A percentile compares a stretch with the other conserved stretches of the same genome.
phyloP scores from a whole-genome alignment of 2,888 invertebrate genomes.

The Cartodere bifasciata region DNA sequence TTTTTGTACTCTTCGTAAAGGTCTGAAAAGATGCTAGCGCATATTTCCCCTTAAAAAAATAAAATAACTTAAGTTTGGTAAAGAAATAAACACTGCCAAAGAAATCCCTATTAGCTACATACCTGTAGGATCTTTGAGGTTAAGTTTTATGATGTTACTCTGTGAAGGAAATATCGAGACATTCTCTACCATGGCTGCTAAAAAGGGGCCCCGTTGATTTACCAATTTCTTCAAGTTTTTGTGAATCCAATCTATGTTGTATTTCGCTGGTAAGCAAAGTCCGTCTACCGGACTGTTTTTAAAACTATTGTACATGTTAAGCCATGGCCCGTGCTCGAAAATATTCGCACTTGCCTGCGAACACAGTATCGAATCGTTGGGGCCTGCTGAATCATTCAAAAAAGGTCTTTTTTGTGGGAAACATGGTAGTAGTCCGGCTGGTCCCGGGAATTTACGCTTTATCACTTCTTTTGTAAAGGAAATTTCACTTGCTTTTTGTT shows the following conservation, averaged over 20 bases:
- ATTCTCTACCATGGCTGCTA: slow-evolving; percentile 25
- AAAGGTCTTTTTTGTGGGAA: too few species aligned
- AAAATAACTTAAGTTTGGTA: slow-evolving; percentile 4
- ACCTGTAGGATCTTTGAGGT: slow-evolving; percentile 27
- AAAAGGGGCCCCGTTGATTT: slow-evolving; percentile 27
- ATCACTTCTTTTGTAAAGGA: too few species aligned
- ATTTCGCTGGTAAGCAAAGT: slow-evolving; percentile 17
- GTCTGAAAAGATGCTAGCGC: slow-evolving; percentile 24
- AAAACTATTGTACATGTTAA: slow-evolving; percentile 21
- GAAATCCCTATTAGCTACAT: slow-evolving; percentile 3
- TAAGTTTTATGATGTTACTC: slow-evolving; percentile 20
- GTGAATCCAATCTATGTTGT: slow-evolving; percentile 28
- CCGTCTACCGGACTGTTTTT: slow-evolving; percentile 2
- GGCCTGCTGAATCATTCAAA: slow-evolving; percentile 1
- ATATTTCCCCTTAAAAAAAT: slow-evolving; percentile 24
- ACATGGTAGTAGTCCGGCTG: slow-evolving; percentile 13
- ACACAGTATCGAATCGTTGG: slow-evolving; percentile 14
- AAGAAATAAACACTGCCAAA: too few species aligned
- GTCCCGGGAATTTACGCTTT: slow-evolving; percentile 14
- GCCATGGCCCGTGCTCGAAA: slow-evolving; percentile 23
- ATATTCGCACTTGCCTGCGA: slow-evolving; percentile 21
- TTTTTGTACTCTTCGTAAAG: slow-evolving; percentile 23
- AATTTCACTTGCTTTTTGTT: too few species aligned
- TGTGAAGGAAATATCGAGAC: slow-evolving; percentile 17
- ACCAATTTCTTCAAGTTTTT: slow-evolving; percentile 19